Evolutionary conservation across 2,797 vertebrate genomes (phyloP).

Genomic region (Psittacula derbiana): DNA sequence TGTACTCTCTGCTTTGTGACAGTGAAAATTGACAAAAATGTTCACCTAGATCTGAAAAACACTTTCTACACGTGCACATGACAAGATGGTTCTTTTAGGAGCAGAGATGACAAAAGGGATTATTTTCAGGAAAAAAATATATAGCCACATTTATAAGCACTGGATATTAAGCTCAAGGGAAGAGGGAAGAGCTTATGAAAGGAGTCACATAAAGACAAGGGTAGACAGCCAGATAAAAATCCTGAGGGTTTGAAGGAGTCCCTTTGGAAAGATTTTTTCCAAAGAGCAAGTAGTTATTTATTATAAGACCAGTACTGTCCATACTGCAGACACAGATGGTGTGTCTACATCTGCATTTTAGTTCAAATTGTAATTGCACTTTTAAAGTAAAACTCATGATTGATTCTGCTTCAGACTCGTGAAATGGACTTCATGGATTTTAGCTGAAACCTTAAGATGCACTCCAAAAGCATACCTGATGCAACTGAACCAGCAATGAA

Average conservation of each 20-base stretch:
- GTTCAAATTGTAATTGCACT: not conserved
- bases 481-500: not conserved
- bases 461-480: not conserved
- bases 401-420: not conserved
- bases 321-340: not conserved
- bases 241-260: not conserved
- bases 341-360: not conserved
- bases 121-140: not conserved
- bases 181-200: not conserved
- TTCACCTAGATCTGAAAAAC: not conserved
- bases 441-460: not conserved
- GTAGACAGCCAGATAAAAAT: not conserved
- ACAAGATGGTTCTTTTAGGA: not conserved
- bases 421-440: not conserved
- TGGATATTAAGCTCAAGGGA: not conserved
- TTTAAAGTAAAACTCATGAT: not conserved
- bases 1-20: not conserved
- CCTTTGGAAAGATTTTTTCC: not conserved
- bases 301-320: not conserved
- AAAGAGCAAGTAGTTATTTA: not conserved
- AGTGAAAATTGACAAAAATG: not conserved
- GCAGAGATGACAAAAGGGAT: not conserved
- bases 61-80: not conserved
- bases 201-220: not conserved
- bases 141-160: not conserved